Conservation (phyloP, 2,888 invertebrate species). For the Nemurella pictetii region DNA sequence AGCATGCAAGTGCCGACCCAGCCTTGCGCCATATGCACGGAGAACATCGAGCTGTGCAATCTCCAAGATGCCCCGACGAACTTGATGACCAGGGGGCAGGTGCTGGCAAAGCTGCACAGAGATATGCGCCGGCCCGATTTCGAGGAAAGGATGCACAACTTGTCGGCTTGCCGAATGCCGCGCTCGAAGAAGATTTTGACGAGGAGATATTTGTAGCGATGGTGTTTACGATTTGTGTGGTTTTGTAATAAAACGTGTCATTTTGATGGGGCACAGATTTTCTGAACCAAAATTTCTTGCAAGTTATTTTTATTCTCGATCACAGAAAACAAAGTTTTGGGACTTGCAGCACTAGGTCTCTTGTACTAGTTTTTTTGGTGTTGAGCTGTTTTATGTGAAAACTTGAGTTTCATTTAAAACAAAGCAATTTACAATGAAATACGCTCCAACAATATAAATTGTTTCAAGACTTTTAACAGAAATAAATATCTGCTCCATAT, state of each 20-base stretch:
- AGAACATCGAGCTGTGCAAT: background rate
- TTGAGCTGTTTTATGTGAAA: too few relatives aligned
- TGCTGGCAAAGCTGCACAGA: background rate
- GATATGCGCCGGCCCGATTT: background rate
- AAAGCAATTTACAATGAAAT: too few relatives aligned
- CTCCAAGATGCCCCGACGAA: background rate
- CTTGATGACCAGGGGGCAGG: background rate
- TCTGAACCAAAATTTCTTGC: background rate
- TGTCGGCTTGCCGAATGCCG: conserved; percentile 6
- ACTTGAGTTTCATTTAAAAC: too few relatives aligned
- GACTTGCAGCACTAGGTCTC: too few relatives aligned
- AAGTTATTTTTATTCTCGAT: background rate
- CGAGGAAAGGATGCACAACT: background rate
- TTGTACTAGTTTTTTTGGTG: too few relatives aligned
- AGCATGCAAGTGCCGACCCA: background rate
- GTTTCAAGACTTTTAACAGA: too few relatives aligned
- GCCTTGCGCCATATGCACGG: background rate
- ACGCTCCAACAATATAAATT: too few relatives aligned
- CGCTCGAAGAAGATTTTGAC: background rate
- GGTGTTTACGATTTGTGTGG: too few relatives aligned
- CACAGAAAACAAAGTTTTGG: background rate
- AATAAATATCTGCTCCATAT: too few relatives aligned
- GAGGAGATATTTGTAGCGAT: background rate
- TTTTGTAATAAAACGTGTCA: too few relatives aligned
- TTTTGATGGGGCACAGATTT: too few relatives aligned